These are phyloP conservation scores for Hylyphantes graminicola DNA, from an alignment of 1,140 invertebrate species.

Conservation along the genomic window DNA sequence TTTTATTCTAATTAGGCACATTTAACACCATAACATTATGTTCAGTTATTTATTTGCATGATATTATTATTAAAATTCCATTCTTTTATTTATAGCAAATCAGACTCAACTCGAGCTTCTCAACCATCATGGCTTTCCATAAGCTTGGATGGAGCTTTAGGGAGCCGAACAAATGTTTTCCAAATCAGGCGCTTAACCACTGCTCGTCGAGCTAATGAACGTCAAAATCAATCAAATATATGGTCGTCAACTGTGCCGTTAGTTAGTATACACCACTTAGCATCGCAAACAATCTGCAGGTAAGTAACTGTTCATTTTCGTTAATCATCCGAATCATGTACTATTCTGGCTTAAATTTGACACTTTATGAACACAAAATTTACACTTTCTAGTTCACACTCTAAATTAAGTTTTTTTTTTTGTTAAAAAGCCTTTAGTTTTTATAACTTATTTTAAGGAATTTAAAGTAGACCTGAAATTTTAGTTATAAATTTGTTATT, in stretches of 20 bases:
- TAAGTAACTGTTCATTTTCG: constrained; percentile 72
- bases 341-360: too few species aligned
- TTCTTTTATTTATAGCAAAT: constrained; percentile 27
- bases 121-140: constrained; percentile 81
- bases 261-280: constrained; percentile 84
- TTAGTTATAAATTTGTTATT: background rate
- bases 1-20: too few species aligned
- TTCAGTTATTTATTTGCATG: background rate
- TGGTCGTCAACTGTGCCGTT: constrained; percentile 40
- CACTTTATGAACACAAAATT: too few species aligned
- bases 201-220: constrained; percentile 38
- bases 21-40: too few species aligned
- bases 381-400: too few species aligned
- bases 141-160: constrained; percentile 85
- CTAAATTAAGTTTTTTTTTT: too few species aligned
- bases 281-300: constrained; percentile 80
- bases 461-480: background rate
- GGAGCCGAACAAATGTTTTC: constrained; percentile 90
- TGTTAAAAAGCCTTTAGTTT: background rate
- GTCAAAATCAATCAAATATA: constrained; percentile 54
- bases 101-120: constrained; percentile 16
- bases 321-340: too few species aligned
- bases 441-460: background rate
- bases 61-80: background rate
- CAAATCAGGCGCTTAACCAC: constrained; percentile 73